Base-by-base conservation (phyloP, 2,888 invertebrate genomes). In the Halictus quadricinctus region DNA sequence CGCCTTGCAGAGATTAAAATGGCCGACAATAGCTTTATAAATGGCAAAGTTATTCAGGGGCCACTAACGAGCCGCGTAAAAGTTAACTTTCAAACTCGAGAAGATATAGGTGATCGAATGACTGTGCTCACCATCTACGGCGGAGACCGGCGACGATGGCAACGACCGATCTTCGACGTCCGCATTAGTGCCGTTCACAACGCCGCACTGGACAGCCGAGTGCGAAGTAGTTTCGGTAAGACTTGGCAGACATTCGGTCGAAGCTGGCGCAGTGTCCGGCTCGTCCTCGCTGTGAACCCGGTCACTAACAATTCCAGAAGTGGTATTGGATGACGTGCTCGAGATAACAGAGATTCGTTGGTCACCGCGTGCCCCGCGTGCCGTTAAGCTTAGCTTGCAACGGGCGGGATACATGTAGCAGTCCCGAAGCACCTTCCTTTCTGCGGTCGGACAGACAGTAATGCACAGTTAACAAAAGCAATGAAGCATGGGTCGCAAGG, bases 251-350 rank as follows among this genome's bases (percentile, higher is more conserved):
- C 98, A 98, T 95, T 98, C 98, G 10, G 97, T 97, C 1, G 98
- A 98, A 6, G 97, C 97, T n/a, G 97, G 97, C 36, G 97, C 97
- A 10, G 97, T 98, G 95, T 98, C 98, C 93, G 98, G 96, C 95
- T 98, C 99, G 94, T 99, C 99, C 95, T 98, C 97, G 80, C 98
- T 98, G 94, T 98, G 98, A 80, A 98, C 98, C 90, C 98, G 96
- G 94, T 99, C 99, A 94, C 99, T 98, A 72, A 99, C 98, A 91
- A 99, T 98, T 83, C 99, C 99, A 50, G 98, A 99, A 43, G 99
- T 99, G 66, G 99, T 99, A 93, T 98, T 99, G n/a, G 98, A 99
- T 92, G 98, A 98, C 69, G 98, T 98, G 92, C 97, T 98, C 84
- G 98, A 98, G 93, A 99, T 98, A 50, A 99, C 97, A 80, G 98